Evolutionary conservation across 1,140 invertebrate genomes (phyloP).

Genomic region (Drosophila ercepeae): DNA sequence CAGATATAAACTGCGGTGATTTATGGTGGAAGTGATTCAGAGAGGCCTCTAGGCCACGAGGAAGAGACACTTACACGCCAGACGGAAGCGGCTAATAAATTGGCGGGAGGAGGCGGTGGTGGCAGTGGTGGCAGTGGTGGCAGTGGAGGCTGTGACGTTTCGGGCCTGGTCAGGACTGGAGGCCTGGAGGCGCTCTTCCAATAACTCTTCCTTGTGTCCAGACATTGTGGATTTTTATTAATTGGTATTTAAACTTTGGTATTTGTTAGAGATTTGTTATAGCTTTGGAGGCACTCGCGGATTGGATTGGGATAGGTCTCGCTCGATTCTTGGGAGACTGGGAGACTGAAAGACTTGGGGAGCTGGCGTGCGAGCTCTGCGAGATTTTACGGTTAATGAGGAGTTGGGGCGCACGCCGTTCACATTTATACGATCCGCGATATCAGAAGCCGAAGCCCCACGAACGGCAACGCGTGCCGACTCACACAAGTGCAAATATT

Average conservation of each 20-base stretch:
- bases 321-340: neutral
- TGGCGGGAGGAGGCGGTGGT: neutral
- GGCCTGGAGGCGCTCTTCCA: neutral
- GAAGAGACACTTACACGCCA: neutral
- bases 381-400: slow-evolving; percentile 42
- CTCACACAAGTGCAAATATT: neutral
- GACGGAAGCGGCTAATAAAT: neutral
- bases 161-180: neutral
- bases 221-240: neutral
- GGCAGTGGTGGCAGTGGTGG: neutral
- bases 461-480: slow-evolving; percentile 22
- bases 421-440: slow-evolving; percentile 17
- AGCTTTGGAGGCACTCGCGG: neutral
- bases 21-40: neutral
- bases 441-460: slow-evolving; percentile 37
- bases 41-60: neutral
- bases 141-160: neutral
- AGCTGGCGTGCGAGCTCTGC: slow-evolving; percentile 25
- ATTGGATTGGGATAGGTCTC: neutral
- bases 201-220: neutral
- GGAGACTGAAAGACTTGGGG: neutral
- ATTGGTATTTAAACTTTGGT: slow-evolving; percentile 1
- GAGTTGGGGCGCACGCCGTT: slow-evolving; percentile 17
- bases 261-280: neutral
- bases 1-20: neutral